Percentiles rank a stretch among this genome's conserved stretches.
Evolutionary conservation across 2,797 vertebrate genomes (phyloP).

Genomic region (Bucorvus abyssinicus): DNA sequence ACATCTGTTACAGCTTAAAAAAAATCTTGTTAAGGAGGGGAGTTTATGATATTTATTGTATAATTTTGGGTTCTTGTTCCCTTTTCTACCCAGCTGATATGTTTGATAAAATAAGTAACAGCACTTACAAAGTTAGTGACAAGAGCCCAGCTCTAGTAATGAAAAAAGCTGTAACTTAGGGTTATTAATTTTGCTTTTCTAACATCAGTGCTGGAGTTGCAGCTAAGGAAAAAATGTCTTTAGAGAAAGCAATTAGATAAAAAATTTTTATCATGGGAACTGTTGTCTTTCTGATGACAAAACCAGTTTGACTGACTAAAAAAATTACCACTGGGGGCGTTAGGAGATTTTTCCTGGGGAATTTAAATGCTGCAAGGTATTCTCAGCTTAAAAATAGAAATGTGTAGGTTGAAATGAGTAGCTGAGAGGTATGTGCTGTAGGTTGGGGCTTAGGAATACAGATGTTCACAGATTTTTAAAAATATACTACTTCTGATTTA

Average conservation of each 20-base stretch:
- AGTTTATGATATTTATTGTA: neutral
- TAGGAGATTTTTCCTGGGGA: conserved; percentile 43
- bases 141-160: neutral
- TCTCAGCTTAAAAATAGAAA: conserved; percentile 64
- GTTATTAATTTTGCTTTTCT: neutral
- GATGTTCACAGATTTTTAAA: conserved; percentile 44
- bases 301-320: conserved; percentile 47
- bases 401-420: conserved; percentile 55
- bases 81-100: neutral
- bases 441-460: conserved; percentile 44
- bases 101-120: neutral
- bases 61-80: neutral
- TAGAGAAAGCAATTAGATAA: neutral
- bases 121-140: neutral
- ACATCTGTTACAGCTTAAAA: neutral
- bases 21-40: neutral
- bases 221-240: neutral
- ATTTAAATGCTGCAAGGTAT: conserved; percentile 63
- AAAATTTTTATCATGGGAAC: conserved; percentile 35
- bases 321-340: conserved; percentile 54
- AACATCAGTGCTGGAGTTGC: neutral
- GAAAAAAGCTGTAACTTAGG: neutral
- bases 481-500: conserved; percentile 39
- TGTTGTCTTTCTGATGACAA: conserved; percentile 46
- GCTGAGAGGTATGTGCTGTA: conserved; percentile 47